Percentiles rank a stretch among this genome's conserved stretches.
Evolutionary conservation across 2,113 vertebrate genomes (phyloP).

Genomic region (Petroica traversi): DNA sequence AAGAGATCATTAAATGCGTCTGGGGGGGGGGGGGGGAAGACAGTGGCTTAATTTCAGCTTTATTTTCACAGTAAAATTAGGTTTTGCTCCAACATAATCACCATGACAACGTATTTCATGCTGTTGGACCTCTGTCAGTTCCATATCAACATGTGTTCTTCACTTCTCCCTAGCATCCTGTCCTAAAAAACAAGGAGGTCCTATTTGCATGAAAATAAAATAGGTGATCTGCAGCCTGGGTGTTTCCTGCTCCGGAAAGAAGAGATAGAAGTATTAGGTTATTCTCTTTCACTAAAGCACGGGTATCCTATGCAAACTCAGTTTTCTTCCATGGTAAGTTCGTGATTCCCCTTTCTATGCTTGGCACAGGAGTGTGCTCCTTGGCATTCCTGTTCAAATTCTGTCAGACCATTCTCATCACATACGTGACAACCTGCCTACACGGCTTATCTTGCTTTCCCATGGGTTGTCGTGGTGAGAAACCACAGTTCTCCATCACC

Average conservation of each 20-base stretch:
- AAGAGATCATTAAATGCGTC: constrained; percentile 4
- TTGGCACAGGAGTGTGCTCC: neutral
- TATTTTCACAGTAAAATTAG: neutral
- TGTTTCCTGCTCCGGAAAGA: neutral
- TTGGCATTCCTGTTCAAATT: neutral
- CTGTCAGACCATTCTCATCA: neutral
- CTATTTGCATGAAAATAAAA: neutral
- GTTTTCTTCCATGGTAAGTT: neutral
- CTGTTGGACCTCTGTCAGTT: neutral
- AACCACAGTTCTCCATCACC: neutral
- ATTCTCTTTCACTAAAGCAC: neutral
- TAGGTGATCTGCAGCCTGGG: neutral
- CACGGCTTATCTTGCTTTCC: neutral
- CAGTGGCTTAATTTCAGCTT: neutral
- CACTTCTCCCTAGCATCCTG: neutral
- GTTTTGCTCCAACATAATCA: neutral
- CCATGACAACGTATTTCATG: neutral
- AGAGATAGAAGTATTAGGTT: neutral
- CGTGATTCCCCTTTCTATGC: neutral
- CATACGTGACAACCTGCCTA: neutral
- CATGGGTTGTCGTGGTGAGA: neutral
- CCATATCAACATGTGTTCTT: neutral
- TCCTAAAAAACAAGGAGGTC: neutral
- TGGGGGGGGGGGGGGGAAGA: accelerated
- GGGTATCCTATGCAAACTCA: neutral